Base-by-base conservation (phyloP, 1,140 invertebrate genomes). In the Tetraneura akinire region DNA sequence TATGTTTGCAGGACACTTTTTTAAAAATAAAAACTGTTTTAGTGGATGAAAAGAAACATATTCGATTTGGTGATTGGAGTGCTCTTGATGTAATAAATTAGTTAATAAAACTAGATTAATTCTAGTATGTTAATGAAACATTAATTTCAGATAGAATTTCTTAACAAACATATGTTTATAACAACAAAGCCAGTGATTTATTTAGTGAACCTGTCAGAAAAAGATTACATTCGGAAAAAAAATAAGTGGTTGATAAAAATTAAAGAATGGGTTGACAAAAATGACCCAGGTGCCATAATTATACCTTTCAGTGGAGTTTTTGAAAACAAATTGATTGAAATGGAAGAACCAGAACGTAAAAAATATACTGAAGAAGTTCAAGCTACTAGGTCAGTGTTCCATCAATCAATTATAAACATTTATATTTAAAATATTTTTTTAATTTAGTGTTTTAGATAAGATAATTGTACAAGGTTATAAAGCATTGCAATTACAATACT, bases 171-270 rank as follows among this genome's bases (percentile, higher is more conserved):
- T 86, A 87, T 99, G 80, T 97, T 99, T 85, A 87, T 99, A 26
- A 99, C 98, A n/a, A 94, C 97, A 0, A 99, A 99, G 86, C 98
- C 98, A 9, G 93, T 96, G 62, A 93, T 99, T 84, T 99, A 99
- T 86, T 87, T 99, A 74, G 93, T 99, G 0, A 99, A 99, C 87
- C 88, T 99, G 55, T 96, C 97, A 0, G 97, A 99, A 86, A 98
- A 97, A 86, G 98, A 99, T 87, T 99, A 97, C 86, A 97, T 98
- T 83, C 91, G 96, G 83, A 99, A 98, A 88, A 99, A 99, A 87
- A 98, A 98, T 86, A 98, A 98, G 89, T 98, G 96, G 96, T 89
- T 99, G 84, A 89, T 93, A 14, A 98, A 99, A 88, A 96, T 99
- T 83, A 99, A 99, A 86, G 96, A 98, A 87, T 99, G 97, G 97